These are phyloP conservation scores for Epinotia ramella DNA, from an alignment of 2,888 invertebrate species.

Conservation along the genomic window DNA sequence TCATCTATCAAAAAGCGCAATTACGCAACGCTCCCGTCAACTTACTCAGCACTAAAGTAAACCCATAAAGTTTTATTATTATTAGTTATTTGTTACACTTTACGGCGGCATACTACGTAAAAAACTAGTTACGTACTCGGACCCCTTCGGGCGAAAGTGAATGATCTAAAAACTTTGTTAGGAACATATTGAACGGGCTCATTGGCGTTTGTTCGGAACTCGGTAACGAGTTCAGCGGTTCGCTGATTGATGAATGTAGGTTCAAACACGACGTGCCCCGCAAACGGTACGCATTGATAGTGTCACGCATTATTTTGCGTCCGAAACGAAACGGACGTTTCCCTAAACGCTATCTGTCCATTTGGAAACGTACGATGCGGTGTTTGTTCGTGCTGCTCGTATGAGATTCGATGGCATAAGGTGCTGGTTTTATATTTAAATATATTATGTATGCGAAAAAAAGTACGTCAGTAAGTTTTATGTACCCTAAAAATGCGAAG, in stretches of 20 bases:
- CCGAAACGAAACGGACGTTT: conserved; percentile 52
- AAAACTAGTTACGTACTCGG: conserved; percentile 55
- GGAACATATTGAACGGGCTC: conserved; percentile 72
- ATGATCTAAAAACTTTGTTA: conserved; percentile 79
- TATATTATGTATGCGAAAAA: too few relatives aligned
- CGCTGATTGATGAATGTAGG: conserved; percentile 78
- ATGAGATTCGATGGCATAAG: neutral
- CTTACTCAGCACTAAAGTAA: conserved; percentile 38
- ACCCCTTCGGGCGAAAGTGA: conserved; percentile 76
- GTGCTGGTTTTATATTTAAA: too few relatives aligned
- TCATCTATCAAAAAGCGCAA: conserved; percentile 49
- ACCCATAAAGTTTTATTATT: conserved; percentile 45
- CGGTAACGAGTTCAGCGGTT: conserved; percentile 79
- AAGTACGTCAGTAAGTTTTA: too few relatives aligned
- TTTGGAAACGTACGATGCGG: conserved; percentile 1
- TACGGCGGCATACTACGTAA: conserved; percentile 49
- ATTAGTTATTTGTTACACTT: conserved; percentile 44
- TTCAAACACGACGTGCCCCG: conserved; percentile 52
- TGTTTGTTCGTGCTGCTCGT: neutral
- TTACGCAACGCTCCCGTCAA: conserved; percentile 12
- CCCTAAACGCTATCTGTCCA: conserved; percentile 31
- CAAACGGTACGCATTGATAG: conserved; percentile 69
- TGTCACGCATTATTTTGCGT: conserved; percentile 68
- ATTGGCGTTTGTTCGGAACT: conserved; percentile 73
- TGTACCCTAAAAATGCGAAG: too few relatives aligned